These are phyloP conservation scores for Acanthiza pusilla DNA, from an alignment of 2,797 vertebrate species.

Conservation along the genomic window DNA sequence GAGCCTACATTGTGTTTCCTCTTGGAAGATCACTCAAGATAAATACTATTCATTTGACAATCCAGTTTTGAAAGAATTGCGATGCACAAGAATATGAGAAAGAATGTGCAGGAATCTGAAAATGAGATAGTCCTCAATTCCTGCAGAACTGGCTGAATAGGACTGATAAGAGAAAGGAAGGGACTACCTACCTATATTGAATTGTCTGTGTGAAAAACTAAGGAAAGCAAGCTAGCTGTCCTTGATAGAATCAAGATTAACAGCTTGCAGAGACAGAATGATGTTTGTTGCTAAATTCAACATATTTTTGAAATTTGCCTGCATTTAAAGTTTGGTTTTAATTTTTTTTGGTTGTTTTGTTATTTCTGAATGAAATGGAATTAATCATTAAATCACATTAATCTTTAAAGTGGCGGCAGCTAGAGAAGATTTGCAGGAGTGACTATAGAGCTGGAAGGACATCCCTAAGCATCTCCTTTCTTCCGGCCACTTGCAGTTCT, in stretches of 20 bases:
- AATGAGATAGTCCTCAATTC: slow-evolving; percentile 22
- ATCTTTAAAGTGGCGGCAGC: background rate
- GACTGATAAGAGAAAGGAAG: slow-evolving; percentile 49
- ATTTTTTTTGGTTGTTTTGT: background rate
- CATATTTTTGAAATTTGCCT: slow-evolving; percentile 13
- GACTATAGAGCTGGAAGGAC: background rate
- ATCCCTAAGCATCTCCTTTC: background rate
- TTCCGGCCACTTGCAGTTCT: background rate
- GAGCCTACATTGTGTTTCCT: background rate
- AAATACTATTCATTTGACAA: slow-evolving; percentile 15
- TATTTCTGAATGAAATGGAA: slow-evolving; percentile 32
- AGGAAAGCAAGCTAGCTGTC: background rate
- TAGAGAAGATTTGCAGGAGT: background rate
- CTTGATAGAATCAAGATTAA: slow-evolving; percentile 37
- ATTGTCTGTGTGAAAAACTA: background rate
- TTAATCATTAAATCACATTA: background rate
- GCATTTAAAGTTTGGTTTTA: background rate
- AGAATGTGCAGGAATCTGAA: slow-evolving; percentile 15
- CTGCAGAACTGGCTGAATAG: slow-evolving; percentile 30
- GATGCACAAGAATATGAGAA: background rate
- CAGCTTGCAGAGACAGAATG: slow-evolving; percentile 2
- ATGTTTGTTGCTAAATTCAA: background rate
- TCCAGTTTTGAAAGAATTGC: slow-evolving; percentile 20
- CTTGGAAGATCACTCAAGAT: slow-evolving; percentile 49
- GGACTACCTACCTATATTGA: background rate